Conservation (phyloP, 2,113 vertebrate genomes). For the Indri indri region DNA sequence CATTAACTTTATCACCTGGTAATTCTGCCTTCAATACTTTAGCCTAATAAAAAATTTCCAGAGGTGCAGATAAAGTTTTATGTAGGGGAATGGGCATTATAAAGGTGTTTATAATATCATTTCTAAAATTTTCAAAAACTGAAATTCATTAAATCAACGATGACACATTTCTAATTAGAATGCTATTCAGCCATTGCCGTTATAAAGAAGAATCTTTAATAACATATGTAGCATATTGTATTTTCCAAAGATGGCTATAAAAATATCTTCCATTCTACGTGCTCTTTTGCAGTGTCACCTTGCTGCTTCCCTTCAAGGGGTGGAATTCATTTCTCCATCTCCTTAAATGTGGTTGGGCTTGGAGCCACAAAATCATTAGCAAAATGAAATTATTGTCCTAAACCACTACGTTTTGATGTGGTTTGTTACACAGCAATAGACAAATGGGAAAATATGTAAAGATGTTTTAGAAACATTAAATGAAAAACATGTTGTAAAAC, state of each 20-base stretch:
- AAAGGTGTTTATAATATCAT: constrained; percentile 10
- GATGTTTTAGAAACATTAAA: constrained; percentile 24
- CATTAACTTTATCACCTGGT: background rate
- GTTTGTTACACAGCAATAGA: background rate
- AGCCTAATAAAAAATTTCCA: constrained; percentile 33
- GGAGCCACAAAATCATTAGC: background rate
- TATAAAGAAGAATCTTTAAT: background rate
- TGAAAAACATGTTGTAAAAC: constrained; percentile 22
- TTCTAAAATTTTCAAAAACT: constrained; percentile 12
- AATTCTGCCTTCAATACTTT: background rate
- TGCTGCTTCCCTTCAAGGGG: background rate
- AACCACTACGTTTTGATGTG: background rate
- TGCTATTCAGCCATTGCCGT: background rate
- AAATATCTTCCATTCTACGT: background rate
- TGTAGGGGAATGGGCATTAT: constrained; percentile 7
- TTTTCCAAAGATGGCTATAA: background rate
- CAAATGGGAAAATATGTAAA: background rate
- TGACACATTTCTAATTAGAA: background rate
- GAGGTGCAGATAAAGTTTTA: constrained; percentile 41
- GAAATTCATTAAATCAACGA: constrained; percentile 19
- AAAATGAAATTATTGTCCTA: background rate
- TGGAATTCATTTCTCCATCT: background rate
- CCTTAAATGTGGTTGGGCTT: background rate
- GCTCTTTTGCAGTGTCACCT: background rate
- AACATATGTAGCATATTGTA: background rate